Base-by-base conservation (phyloP, 2,888 invertebrate species). In the Drosophila rubida region DNA sequence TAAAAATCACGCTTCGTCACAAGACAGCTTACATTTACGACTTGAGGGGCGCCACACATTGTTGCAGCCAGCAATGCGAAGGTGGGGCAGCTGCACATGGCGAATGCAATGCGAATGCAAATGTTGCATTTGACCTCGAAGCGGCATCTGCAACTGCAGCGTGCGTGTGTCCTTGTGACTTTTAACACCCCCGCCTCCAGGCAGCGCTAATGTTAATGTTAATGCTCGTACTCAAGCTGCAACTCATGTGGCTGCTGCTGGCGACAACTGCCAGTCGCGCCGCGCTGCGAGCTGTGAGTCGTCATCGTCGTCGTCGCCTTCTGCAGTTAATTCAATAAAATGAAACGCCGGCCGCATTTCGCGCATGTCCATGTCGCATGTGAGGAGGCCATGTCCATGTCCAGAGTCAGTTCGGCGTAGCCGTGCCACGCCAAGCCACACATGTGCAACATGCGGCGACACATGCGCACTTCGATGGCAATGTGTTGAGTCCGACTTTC, bases 401-500 rank as follows among this genome's bases (percentile, higher is more conserved):
- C 64, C 74, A 77, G 51, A 69, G 64, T 49, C 72, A 64, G 71
- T 71, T 57, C 64, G 53, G 59, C 71, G 60, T 75, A 69, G 69
- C 75, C 62, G 67, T 70, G 55, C 70, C 42, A 54, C 41, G 11
- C 4, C 37, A 14, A 9, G 19, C 16, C 86, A 82, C 86, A 86
- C 77, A 78, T 86, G 86, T 88, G 86, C 86, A 88, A 87, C 86
- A 86, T 88, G 80, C 87, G 88, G 78, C 77, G 63, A 66, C 68
- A 69, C 61, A 70, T 63, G 68, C 66, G 64, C 72, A 35, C 49
- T 19, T 35, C 16, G 25, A 35, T 59, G 67, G 65, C 78, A 81
- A 73, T 85, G 70, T 69, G 60, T 75, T 74, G 86, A 87, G 81
- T 78, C 87, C 60, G 79, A 69, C 85, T 87, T 32, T 32, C 75